Conservation (phyloP, 2,888 invertebrate genomes). For the Exocentrus adspersus region DNA sequence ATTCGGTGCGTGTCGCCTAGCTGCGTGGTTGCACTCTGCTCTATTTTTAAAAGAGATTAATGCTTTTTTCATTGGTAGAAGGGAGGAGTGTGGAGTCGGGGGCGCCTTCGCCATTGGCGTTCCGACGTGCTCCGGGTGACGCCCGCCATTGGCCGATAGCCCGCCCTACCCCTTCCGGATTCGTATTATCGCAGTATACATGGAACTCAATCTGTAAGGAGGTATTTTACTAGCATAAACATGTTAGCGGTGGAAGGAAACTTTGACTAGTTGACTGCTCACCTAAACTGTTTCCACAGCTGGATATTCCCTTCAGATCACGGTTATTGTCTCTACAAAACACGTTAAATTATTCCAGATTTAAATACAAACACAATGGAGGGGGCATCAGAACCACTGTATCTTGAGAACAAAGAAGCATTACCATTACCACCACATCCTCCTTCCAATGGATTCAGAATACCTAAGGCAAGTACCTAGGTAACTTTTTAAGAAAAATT, state of each 20-base stretch:
- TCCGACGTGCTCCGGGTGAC: conserved; percentile 54
- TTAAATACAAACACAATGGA: too few relatives aligned
- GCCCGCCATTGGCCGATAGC: conserved; percentile 59
- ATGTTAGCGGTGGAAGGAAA: conserved; percentile 63
- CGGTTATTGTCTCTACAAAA: background rate
- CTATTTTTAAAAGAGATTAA: conserved; percentile 66
- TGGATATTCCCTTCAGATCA: conserved; percentile 2
- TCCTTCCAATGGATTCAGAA: too few relatives aligned
- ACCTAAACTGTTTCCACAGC: background rate
- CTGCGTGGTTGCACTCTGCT: conserved; percentile 61
- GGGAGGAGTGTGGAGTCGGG: conserved; percentile 59
- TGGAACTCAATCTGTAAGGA: conserved; percentile 64
- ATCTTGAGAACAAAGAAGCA: background rate
- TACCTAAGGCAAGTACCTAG: too few relatives aligned
- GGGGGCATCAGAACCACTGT: too few relatives aligned
- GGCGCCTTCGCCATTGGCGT: conserved; percentile 59
- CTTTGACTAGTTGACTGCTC: conserved; percentile 50
- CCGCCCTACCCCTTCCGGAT: conserved; percentile 58
- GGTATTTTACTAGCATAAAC: conserved; percentile 64
- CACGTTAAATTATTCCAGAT: too few relatives aligned
- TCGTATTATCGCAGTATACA: conserved; percentile 62
- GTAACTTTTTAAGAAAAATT: too few relatives aligned
- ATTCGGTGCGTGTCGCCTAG: conserved; percentile 60
- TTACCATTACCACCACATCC: too few relatives aligned
- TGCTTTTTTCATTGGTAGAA: conserved; percentile 66